Percentiles rank a stretch among this genome's conserved stretches.
Conservation (phyloP, 2,113 vertebrate genomes). For the Rhinogobius similis region DNA sequence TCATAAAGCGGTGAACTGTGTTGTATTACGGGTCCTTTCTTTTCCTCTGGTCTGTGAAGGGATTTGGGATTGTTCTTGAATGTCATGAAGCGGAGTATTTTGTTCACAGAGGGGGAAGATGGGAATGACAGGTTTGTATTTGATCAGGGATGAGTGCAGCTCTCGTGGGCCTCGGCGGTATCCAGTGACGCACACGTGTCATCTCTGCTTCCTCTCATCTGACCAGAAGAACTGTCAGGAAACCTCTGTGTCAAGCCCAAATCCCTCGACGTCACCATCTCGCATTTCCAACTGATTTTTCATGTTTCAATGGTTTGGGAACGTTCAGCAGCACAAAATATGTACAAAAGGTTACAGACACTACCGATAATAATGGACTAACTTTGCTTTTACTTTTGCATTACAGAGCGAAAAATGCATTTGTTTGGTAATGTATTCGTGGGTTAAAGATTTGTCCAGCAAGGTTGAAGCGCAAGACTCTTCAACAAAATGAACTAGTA, state of each 20-base stretch:
- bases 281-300: conserved; percentile 29
- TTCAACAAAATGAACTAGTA: no score
- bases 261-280: conserved; percentile 17
- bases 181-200: conserved; percentile 40
- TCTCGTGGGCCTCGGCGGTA: conserved; percentile 18
- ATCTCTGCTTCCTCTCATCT: conserved; percentile 2
- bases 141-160: conserved; percentile 56
- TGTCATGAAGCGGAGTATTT: not conserved
- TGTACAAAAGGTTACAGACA: no score
- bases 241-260: conserved; percentile 16
- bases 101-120: conserved; percentile 15
- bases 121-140: conserved; percentile 51
- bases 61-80: not conserved
- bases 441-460: no score
- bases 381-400: not conserved
- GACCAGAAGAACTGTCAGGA: conserved; percentile 28
- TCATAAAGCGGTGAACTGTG: no score
- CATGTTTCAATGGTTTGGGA: conserved; percentile 27
- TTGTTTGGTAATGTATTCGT: no score
- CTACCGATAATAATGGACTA: not conserved
- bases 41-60: no score
- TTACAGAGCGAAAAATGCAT: no score
- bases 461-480: no score
- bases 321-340: no score
- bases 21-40: no score